Evolutionary conservation across 2,113 vertebrate species (phyloP), one percentile per base, ranked within the genome.

Genomic region (Coracopsis vasa): DNA sequence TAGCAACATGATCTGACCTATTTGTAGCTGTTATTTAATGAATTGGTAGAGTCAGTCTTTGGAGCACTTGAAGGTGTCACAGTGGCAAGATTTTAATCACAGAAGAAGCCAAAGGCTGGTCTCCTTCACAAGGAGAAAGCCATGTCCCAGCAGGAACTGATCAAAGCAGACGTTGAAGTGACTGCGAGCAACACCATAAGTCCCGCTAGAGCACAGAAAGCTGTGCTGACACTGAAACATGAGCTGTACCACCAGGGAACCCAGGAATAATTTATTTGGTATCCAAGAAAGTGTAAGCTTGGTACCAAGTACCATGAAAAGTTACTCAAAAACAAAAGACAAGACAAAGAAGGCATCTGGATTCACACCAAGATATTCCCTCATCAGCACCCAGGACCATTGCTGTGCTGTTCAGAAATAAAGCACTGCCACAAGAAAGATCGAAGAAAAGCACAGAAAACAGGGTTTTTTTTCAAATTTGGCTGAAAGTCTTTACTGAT

Each of bases 101-200:
- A 0, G 54, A 28, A 47, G 17, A 82, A 91, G 50, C 24, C 42
- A 44, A 74, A 77, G 23, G 5, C 23, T 50, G 44, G 44, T 61
- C 64, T 75, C 19, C 31, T 53, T 77, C 45, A 48, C 37, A 41
- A 77, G 66, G 28, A 74, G 65, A 81, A 92, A 82, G 41, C 35
- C 20, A 54, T 23, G 16, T 72, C 45, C 53, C 21, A 51, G 16
- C 28, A 66, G 42, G 16, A 42, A 23, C 20, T 5, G 10, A 37
- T 14, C 31, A 35, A 27, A 18, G 7, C 1, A 0, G 16, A 79
- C 0, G 0, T 29, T 41, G 24, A 25, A 80, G 80, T 0, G 0
- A 37, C n/a, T 4, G 42, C 0, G 0, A 80, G 47, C 72, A 84
- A 11, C 24, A n/a, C 1, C 4, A 31, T 6, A 4, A 87, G 56